These are phyloP conservation scores for Saxidomus purpurata DNA, from an alignment of 1,140 invertebrate species.

Conservation along the genomic window DNA sequence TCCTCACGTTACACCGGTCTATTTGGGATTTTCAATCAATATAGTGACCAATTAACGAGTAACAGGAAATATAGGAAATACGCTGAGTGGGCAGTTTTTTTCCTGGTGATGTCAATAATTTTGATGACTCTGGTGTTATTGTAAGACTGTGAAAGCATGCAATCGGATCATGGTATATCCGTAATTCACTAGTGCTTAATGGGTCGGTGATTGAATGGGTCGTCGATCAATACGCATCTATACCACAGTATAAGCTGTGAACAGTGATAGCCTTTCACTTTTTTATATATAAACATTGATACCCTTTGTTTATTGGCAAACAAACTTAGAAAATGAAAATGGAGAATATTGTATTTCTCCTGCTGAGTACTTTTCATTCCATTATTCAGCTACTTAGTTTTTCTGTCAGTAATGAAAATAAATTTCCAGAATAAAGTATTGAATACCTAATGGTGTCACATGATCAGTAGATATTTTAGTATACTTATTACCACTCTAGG, in stretches of 20 bases:
- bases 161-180: constrained; percentile 12
- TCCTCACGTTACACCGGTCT: not conserved
- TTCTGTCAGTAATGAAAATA: no score
- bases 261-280: not conserved
- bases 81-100: constrained; percentile 23
- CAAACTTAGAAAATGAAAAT: not conserved
- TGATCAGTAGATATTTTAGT: no score
- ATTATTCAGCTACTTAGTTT: no score
- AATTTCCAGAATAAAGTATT: not conserved
- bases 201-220: not conserved
- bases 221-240: not conserved
- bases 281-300: not conserved
- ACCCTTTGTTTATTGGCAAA: not conserved
- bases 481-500: no score
- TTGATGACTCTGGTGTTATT: constrained; percentile 8
- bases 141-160: constrained; percentile 12
- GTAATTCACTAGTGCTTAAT: not conserved
- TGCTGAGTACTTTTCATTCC: not conserved
- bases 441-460: no score
- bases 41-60: constrained; percentile 20
- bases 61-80: constrained; percentile 2
- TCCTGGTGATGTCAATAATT: constrained; percentile 14
- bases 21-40: not conserved
- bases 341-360: not conserved
- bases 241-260: not conserved